Conservation (phyloP, 2,113 vertebrate species). For the Thamnaconus septentrionalis region DNA sequence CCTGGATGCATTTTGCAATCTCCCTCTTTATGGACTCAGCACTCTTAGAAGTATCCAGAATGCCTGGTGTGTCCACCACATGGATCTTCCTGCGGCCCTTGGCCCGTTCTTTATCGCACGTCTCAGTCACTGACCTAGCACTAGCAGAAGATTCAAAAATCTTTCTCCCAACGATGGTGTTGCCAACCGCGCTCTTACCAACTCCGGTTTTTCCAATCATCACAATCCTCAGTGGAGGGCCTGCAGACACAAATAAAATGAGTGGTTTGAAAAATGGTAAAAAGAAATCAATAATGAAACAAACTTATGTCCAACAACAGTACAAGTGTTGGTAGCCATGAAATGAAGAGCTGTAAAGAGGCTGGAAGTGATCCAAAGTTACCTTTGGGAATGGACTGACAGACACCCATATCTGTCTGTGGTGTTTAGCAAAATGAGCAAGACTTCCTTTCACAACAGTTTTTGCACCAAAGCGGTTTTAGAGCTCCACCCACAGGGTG, state of each 20-base stretch:
- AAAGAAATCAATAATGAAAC: background rate
- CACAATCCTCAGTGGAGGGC: constrained; percentile 34
- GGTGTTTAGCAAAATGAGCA: background rate
- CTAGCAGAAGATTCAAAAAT: background rate
- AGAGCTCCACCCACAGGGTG: constrained; percentile 15
- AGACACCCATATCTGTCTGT: constrained; percentile 4
- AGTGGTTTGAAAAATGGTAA: background rate
- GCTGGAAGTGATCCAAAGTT: background rate
- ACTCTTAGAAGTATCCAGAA: constrained; percentile 28
- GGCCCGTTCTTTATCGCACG: constrained; percentile 12
- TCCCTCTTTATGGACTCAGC: constrained; percentile 18
- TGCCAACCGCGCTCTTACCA: constrained; percentile 38
- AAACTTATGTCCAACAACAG: background rate
- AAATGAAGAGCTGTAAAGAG: background rate
- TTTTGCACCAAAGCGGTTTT: background rate
- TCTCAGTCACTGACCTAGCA: constrained; percentile 23
- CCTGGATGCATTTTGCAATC: constrained; percentile 40
- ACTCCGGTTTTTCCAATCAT: constrained; percentile 54
- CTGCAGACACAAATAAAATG: constrained; percentile 12
- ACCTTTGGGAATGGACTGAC: constrained; percentile 8
- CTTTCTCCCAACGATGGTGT: constrained; percentile 31
- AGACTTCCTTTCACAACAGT: background rate
- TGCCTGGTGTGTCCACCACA: constrained; percentile 29
- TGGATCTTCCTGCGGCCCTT: constrained; percentile 3
- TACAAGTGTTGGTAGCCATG: background rate